Percentiles rank a stretch among this genome's conserved stretches.
phyloP scores from a whole-genome alignment of 2,888 invertebrate species.

The Helicoverpa assulta region DNA sequence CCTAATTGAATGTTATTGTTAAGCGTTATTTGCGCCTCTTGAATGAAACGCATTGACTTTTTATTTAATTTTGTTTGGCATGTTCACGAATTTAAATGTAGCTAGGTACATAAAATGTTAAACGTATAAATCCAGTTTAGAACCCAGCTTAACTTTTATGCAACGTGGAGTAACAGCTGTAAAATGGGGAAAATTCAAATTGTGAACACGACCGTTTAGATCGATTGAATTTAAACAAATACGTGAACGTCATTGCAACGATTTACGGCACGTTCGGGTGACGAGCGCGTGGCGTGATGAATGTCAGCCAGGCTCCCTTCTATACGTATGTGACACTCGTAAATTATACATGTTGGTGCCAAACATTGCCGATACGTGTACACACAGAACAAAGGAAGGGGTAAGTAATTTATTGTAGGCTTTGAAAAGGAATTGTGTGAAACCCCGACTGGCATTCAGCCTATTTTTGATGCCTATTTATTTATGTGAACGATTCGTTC shows the following conservation, averaged over 20 bases:
- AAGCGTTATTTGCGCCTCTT: conserved; percentile 12
- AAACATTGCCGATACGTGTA: conserved; percentile 58
- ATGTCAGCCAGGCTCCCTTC: conserved; percentile 64
- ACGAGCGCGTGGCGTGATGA: conserved; percentile 68
- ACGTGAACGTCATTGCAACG: conserved; percentile 61
- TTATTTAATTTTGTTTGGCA: conserved; percentile 2
- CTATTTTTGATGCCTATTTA: conserved; percentile 18
- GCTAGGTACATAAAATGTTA: conserved; percentile 18
- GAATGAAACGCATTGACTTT: conserved; percentile 3
- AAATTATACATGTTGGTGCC: conserved; percentile 62
- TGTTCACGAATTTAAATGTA: conserved; percentile 1
- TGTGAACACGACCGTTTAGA: conserved; percentile 44
- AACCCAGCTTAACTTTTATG: conserved; percentile 27
- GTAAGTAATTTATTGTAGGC: conserved; percentile 55
- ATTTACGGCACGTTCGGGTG: conserved; percentile 68
- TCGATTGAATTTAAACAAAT: conserved; percentile 63
- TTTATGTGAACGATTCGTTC: conserved; percentile 7
- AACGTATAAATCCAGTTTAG: conserved; percentile 28
- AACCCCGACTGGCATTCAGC: conserved; percentile 18
- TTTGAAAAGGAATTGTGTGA: conserved; percentile 46
- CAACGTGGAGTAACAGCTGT: conserved; percentile 39
- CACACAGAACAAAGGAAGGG: conserved; percentile 53
- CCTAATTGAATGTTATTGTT: conserved; percentile 24
- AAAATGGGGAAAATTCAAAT: conserved; percentile 44
- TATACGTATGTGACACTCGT: conserved; percentile 55